A percentile compares a stretch with the other conserved stretches of the same genome.
Evolutionary conservation across 2,113 vertebrate genomes (phyloP).

Genomic region (Daphoenositta chrysoptera): DNA sequence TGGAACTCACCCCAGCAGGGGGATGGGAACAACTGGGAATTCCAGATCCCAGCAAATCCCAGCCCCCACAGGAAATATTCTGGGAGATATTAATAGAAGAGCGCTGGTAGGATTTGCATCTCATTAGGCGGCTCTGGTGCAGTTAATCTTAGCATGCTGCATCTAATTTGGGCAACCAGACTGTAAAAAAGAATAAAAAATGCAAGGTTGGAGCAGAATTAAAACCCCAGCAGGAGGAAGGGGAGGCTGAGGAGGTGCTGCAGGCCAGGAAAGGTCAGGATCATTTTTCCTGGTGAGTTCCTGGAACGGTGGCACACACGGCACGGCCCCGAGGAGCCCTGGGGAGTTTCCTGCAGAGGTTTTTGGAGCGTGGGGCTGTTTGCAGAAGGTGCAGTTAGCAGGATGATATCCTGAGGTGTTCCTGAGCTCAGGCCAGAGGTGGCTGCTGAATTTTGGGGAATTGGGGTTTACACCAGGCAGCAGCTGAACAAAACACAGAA

Average conservation of each 20-base stretch:
- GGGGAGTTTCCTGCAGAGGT: neutral
- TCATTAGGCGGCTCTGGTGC: neutral
- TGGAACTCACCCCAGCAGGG: neutral
- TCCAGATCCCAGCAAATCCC: neutral
- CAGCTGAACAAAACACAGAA: neutral
- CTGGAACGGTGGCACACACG: accelerated
- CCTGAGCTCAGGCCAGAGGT: accelerated
- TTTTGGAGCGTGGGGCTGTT: accelerated
- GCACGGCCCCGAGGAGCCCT: neutral
- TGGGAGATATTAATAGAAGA: neutral
- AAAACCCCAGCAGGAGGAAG: neutral
- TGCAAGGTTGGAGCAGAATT: neutral
- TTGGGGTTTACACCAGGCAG: accelerated
- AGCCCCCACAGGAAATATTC: neutral
- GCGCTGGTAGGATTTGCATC: neutral
- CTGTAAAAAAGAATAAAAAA: neutral
- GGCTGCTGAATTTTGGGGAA: neutral
- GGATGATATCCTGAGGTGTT: accelerated
- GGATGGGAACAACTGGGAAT: neutral
- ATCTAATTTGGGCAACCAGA: neutral
- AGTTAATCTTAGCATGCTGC: neutral
- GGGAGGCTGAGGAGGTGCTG: neutral
- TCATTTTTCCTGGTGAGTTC: neutral
- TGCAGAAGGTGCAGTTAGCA: neutral
- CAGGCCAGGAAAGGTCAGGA: neutral